Base-by-base conservation (phyloP, 2,113 vertebrate species). In the Hippocampus zosterae region DNA sequence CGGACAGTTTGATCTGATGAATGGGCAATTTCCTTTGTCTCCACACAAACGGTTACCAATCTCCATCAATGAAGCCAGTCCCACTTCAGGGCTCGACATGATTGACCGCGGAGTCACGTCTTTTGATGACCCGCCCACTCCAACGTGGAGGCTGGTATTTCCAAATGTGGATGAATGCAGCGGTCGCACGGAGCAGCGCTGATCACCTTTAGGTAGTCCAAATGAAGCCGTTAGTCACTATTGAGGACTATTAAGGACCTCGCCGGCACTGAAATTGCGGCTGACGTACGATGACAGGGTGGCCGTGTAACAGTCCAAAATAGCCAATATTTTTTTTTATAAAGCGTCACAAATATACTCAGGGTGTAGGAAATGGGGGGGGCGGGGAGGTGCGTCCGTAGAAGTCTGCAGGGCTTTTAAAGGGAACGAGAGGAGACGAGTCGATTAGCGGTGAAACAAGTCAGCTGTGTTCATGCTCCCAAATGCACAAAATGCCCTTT, bases 11-110 rank as follows among this genome's bases (percentile, higher is more conserved):
- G 81, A 87, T 87, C 87, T 88, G 88, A 92, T 85, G 82, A 90
- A 92, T 91, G 89, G 81, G 82, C 87, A 90, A 89, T 91, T 89
- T 90, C 86, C 88, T 87, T 84, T 83, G 88, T 91, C 87, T 89
- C 78, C 64, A 78, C 71, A 76, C 78, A 79, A 75, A 65, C 77
- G 76, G 81, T 85, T 90, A 91, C 87, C 83, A 85, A 83, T 81
- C 79, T 83, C 84, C 81, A 83, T 88, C 90, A 87, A 86, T 89
- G 88, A 85, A 87, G 80, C 67, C 67, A 40, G 78, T 84, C 73
- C 72, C 73, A 79, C 83, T 86, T 80, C 79, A 81, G 71, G 69
- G 71, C 73, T 64, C 50, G 78, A 80, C 87, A 82, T 80, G 77
- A 82, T 40, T 71, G 74, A 82, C 74, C 63, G 74, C 76, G 75